Conservation (phyloP, 2,888 invertebrate genomes). For the Sericinus montela region DNA sequence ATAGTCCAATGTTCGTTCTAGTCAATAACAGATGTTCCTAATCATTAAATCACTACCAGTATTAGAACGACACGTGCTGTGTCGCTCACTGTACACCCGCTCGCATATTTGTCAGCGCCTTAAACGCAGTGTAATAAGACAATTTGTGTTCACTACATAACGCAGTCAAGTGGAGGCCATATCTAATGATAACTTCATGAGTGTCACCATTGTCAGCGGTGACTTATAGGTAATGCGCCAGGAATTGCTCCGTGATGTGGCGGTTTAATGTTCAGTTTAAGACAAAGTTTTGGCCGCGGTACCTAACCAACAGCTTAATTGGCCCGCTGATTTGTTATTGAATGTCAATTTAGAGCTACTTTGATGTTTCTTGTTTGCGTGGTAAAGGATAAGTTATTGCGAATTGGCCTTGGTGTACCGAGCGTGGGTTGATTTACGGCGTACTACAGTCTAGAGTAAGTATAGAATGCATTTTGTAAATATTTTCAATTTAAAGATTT, state of each 20-base stretch:
- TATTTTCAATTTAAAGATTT: no score
- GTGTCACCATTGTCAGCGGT: slow-evolving; percentile 51
- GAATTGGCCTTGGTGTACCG: slow-evolving; percentile 11
- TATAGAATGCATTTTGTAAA: no score
- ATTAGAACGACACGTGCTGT: slow-evolving; percentile 1
- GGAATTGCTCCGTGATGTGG: slow-evolving; percentile 52
- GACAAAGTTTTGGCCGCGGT: slow-evolving; percentile 47
- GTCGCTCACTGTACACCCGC: slow-evolving; percentile 5
- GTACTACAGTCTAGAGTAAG: not conserved
- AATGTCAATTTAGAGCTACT: slow-evolving; percentile 35
- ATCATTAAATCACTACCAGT: slow-evolving; percentile 2
- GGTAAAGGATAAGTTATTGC: slow-evolving; percentile 7
- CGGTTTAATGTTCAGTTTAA: slow-evolving; percentile 45
- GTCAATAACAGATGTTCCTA: no score
- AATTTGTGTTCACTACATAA: slow-evolving; percentile 62
- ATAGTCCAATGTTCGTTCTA: no score
- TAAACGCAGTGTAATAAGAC: slow-evolving; percentile 52
- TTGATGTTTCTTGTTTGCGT: slow-evolving; percentile 21
- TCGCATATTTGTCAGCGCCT: slow-evolving; percentile 20
- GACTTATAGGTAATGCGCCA: slow-evolving; percentile 54
- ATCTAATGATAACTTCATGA: slow-evolving; percentile 58
- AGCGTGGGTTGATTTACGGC: not conserved
- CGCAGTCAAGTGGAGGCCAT: slow-evolving; percentile 53
- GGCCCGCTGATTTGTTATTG: slow-evolving; percentile 43
- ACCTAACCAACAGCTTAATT: slow-evolving; percentile 31